Conservation (phyloP, 35 echinoderm and acorn worm species). For the Heliocidaris erythrogramma region DNA sequence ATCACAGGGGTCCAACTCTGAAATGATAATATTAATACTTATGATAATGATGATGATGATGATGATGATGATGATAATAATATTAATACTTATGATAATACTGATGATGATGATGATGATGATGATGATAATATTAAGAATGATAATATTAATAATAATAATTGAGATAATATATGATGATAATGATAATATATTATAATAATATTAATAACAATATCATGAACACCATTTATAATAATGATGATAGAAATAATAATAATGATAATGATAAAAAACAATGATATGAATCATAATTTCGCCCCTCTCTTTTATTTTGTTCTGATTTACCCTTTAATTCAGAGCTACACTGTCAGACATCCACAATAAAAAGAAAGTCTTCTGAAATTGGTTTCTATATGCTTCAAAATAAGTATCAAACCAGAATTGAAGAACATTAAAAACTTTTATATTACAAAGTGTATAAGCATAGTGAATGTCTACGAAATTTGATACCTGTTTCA, state of each 20-base stretch:
- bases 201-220: neutral
- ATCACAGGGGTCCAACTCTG: slow-evolving; percentile 60
- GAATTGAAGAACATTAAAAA: too few species aligned
- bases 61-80: neutral
- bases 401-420: too few species aligned
- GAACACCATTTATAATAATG: neutral
- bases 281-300: too few species aligned
- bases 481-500: slow-evolving; percentile 45
- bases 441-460: too few species aligned
- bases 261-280: neutral
- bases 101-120: too few species aligned
- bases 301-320: neutral
- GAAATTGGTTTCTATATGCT: too few species aligned
- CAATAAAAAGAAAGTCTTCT: too few species aligned
- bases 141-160: too few species aligned
- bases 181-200: neutral
- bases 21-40: neutral
- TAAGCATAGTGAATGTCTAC: neutral
- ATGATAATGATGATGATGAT: neutral
- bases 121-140: too few species aligned
- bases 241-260: neutral
- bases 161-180: too few species aligned
- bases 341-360: too few species aligned
- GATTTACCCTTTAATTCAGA: too few species aligned
- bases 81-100: neutral